Conservation (phyloP, 2,888 invertebrate genomes). For the Osedax frankpressi region DNA sequence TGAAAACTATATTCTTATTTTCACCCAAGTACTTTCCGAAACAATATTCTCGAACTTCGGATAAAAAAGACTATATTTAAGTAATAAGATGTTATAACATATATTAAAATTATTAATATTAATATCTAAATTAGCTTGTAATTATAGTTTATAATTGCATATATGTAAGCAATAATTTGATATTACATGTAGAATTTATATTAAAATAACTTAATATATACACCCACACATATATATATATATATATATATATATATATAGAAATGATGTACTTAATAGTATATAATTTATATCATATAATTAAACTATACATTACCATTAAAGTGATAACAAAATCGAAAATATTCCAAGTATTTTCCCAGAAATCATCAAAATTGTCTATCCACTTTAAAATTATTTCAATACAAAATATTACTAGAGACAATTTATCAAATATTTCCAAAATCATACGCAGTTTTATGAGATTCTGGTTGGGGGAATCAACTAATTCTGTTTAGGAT, state of each 20-base stretch:
- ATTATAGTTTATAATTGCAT: no score
- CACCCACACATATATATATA: background rate
- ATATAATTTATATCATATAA: background rate
- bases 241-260: background rate
- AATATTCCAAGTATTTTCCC: conserved; percentile 28
- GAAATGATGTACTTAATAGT: background rate
- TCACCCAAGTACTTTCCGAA: no score
- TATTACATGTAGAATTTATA: no score
- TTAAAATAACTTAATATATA: background rate
- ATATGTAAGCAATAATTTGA: no score
- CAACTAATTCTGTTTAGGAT: background rate
- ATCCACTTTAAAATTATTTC: conserved; percentile 28
- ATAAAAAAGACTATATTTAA: no score
- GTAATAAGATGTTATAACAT: no score
- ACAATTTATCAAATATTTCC: conserved; percentile 27
- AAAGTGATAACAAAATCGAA: conserved; percentile 29
- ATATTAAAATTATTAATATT: no score
- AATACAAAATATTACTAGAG: conserved; percentile 25
- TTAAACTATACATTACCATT: conserved; percentile 16
- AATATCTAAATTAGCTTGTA: no score
- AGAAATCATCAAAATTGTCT: conserved; percentile 27
- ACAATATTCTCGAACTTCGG: no score
- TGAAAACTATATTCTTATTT: no score
- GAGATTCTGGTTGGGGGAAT: background rate
- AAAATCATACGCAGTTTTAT: conserved; percentile 11